Evolutionary conservation across 2,113 vertebrate genomes (phyloP).

Genomic region (Leptocoma aspasia): DNA sequence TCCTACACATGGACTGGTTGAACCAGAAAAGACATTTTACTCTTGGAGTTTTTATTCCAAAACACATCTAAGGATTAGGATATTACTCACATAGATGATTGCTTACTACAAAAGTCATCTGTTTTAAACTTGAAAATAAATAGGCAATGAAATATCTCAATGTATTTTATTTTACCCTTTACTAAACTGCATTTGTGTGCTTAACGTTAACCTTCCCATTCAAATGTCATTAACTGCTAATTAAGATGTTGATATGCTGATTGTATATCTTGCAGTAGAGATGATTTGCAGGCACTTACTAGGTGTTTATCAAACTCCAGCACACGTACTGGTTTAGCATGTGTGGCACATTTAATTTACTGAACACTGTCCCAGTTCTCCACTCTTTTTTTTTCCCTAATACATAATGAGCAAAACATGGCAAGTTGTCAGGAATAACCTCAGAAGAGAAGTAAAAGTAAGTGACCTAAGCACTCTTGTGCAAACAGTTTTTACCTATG

Average conservation of each 20-base stretch:
- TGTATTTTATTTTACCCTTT: slow-evolving; percentile 33
- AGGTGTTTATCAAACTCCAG: slow-evolving; percentile 71
- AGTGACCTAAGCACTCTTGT: background rate
- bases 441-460: background rate
- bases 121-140: slow-evolving; percentile 31
- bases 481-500: slow-evolving; percentile 1
- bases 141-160: background rate
- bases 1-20: background rate
- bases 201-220: slow-evolving; percentile 69
- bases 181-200: slow-evolving; percentile 28
- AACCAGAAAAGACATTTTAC: background rate
- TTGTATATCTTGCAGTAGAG: slow-evolving; percentile 66
- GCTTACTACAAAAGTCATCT: background rate
- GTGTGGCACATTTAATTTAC: slow-evolving; percentile 63
- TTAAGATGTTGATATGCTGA: slow-evolving; percentile 77
- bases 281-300: slow-evolving; percentile 70
- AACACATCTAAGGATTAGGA: background rate
- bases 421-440: background rate
- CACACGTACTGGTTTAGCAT: slow-evolving; percentile 61
- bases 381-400: background rate
- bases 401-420: slow-evolving; percentile 31
- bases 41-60: background rate
- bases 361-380: slow-evolving; percentile 56
- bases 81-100: background rate
- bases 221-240: slow-evolving; percentile 75